These are phyloP conservation scores for Catajapyx aquilonaris DNA, from an alignment of 1,140 invertebrate genomes.

Conservation along the genomic window DNA sequence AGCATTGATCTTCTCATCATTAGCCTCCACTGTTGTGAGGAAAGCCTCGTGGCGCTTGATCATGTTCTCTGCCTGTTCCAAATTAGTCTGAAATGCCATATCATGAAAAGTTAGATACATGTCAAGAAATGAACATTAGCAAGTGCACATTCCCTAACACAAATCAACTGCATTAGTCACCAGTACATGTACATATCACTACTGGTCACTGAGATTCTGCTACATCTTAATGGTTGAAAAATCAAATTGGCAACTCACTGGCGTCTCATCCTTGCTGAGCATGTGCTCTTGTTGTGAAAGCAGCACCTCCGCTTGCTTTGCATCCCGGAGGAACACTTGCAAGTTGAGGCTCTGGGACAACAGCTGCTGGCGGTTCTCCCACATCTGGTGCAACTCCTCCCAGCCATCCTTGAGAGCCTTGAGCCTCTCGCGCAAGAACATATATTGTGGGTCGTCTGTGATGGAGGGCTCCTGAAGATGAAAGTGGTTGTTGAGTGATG, in stretches of 20 bases:
- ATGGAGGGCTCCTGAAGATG: conserved; percentile 42
- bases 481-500: not conserved
- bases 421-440: conserved; percentile 90
- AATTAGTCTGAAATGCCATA: conserved; percentile 35
- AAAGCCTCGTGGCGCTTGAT: conserved; percentile 97
- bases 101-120: conserved; percentile 5
- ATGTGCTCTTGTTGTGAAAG: conserved; percentile 94
- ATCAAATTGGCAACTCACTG: too few species aligned
- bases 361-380: conserved; percentile 91
- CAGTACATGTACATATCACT: too few species aligned
- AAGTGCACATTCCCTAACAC: too few species aligned
- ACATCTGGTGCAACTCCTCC: conserved; percentile 98
- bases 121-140: conserved; percentile 3
- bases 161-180: too few species aligned
- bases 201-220: too few species aligned
- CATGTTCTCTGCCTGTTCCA: conserved; percentile 93
- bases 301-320: conserved; percentile 90
- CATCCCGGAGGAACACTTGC: conserved; percentile 90
- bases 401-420: conserved; percentile 96
- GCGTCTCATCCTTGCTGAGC: conserved; percentile 84
- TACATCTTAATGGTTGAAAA: too few species aligned
- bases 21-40: conserved; percentile 98
- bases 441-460: conserved; percentile 91
- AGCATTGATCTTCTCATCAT: conserved; percentile 96
- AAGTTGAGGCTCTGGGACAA: conserved; percentile 84